Evolutionary conservation across 2,888 invertebrate species (phyloP).

Genomic region (Lacanobia oleracea): DNA sequence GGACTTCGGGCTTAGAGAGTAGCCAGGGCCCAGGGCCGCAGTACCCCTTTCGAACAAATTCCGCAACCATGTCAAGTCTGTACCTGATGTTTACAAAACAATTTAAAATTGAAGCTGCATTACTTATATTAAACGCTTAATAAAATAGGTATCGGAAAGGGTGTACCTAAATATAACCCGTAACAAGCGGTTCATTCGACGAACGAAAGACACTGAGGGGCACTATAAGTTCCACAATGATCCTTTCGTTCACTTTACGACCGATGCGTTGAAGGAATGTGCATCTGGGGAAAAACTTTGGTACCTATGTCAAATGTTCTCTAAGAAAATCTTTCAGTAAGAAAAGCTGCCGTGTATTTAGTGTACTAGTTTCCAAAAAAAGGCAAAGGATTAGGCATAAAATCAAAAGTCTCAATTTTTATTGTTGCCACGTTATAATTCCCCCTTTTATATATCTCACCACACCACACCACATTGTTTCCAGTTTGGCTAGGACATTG

Average conservation of each 20-base stretch:
- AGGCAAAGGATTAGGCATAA: neutral
- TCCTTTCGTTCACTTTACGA: conserved; percentile 36
- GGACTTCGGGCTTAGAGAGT: too few species aligned
- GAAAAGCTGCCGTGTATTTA: neutral
- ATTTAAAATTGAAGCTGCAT: neutral
- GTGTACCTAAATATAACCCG: neutral
- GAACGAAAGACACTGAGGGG: conserved; percentile 7
- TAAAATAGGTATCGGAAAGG: neutral
- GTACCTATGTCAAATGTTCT: neutral
- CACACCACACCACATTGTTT: too few species aligned
- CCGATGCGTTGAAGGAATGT: conserved; percentile 26
- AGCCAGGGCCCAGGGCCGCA: too few species aligned
- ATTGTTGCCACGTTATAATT: too few species aligned
- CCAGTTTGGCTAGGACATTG: too few species aligned
- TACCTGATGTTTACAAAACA: neutral
- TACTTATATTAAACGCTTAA: too few species aligned
- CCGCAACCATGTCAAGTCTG: too few species aligned
- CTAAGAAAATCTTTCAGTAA: neutral
- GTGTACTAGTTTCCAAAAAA: neutral
- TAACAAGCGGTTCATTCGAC: neutral
- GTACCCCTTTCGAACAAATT: too few species aligned
- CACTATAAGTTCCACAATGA: conserved; percentile 23
- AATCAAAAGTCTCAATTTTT: too few species aligned
- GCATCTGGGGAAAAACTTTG: conserved; percentile 22
- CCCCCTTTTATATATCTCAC: too few species aligned